Evolutionary conservation across 2,797 vertebrate genomes (phyloP), one percentile per base, ranked within the genome.

Genomic region (Dryobates pubescens): DNA sequence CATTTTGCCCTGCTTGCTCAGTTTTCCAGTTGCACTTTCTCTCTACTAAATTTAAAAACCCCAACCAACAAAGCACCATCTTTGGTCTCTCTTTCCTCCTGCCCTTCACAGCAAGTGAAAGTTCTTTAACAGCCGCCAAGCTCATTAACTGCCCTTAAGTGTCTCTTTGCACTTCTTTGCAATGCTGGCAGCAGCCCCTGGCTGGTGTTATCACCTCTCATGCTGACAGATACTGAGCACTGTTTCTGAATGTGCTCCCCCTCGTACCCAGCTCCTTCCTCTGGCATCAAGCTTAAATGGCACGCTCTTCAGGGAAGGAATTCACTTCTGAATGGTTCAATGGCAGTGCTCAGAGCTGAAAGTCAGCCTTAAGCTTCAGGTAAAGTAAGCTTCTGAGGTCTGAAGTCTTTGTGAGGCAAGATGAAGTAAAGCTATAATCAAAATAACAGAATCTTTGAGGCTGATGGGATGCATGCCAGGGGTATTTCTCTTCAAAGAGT

Each of bases 61-160:
- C 17, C 10, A 49, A 13, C 10, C 49, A 49, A 49, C 29, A 49
- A 53, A 89, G 36, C 26, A 57, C 23, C 15, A 32, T 30, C 65
- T 76, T 47, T 89, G 65, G 51, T 69, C 62, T 82, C 27, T 90
- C 57, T 70, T 84, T 49, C 30, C 45, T 92, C 7, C 6, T 82
- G 53, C 64, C 61, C 78, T 93, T 95, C 71, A 65, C 20, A 86
- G 14, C n/a, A 84, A 82, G 61, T 18, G 23, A 84, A 92, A 87
- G 76, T 36, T 45, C 71, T 87, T 78, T 67, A 84, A 87, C 82
- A 92, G 32, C 24, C 32, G 69, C 32, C 75, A 86, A 86, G 19
- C 47, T 83, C 61, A 76, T 61, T 84, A 70, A 63, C 53, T 84
- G 27, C 34, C 70, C 76, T 68, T 18, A 90, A 75, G 63, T 61